These are phyloP conservation scores for Numida meleagris DNA, from an alignment of 2,113 vertebrate genomes.

Conservation along the genomic window DNA sequence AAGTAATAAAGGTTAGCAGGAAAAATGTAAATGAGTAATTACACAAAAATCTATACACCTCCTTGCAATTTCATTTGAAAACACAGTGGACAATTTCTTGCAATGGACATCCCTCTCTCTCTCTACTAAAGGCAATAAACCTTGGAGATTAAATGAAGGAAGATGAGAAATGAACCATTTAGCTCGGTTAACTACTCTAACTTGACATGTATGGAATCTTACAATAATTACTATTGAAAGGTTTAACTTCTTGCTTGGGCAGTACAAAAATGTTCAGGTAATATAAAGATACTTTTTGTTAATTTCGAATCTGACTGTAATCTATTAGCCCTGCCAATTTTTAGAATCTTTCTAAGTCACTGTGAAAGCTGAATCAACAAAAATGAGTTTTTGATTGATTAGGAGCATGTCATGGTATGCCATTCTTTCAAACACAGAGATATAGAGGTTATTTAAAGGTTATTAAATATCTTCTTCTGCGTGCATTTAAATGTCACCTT, in stretches of 20 bases:
- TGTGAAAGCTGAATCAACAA: constrained; percentile 62
- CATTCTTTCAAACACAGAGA: constrained; percentile 50
- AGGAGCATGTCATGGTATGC: constrained; percentile 23
- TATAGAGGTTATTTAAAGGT: constrained; percentile 60
- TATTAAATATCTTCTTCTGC: constrained; percentile 53
- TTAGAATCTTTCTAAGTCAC: constrained; percentile 40
- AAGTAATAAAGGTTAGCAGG: constrained; percentile 31
- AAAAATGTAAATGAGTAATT: constrained; percentile 50
- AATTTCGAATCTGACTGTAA: constrained; percentile 20
- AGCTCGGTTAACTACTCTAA: constrained; percentile 60
- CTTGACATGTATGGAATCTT: constrained; percentile 46
- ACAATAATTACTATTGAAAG: constrained; percentile 47
- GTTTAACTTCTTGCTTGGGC: constrained; percentile 1
- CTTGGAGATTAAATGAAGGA: constrained; percentile 61
- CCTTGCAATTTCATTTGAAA: constrained; percentile 56
- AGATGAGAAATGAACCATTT: constrained; percentile 58
- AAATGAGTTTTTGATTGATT: constrained; percentile 74
- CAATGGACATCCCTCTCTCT: not conserved
- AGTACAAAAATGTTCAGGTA: constrained; percentile 2
- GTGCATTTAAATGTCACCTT: constrained; percentile 9
- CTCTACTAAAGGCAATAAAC: constrained; percentile 43
- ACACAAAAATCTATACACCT: constrained; percentile 34
- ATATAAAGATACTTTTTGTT: not conserved
- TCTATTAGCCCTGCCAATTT: constrained; percentile 36
- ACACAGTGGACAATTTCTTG: constrained; percentile 10